A percentile compares a stretch with the other conserved stretches of the same genome.
Evolutionary conservation across 2,888 invertebrate genomes (phyloP).

Genomic region (Drosophila helvetica): DNA sequence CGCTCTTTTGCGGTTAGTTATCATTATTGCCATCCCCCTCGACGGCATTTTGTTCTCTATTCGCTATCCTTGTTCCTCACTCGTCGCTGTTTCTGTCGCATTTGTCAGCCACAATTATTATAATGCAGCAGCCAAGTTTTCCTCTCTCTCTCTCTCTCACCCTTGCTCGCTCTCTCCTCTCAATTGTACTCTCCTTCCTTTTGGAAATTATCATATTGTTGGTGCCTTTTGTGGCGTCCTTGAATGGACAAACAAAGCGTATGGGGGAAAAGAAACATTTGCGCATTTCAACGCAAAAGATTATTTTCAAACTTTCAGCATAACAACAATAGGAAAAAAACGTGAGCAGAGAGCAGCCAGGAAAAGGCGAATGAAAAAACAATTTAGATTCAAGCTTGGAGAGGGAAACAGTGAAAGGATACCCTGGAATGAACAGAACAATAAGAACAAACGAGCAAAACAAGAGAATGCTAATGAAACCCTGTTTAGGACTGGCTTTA

Average conservation of each 20-base stretch:
- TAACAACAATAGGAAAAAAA: constrained; percentile 32
- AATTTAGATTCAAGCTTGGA: constrained; percentile 4
- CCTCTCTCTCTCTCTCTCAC: constrained; percentile 1
- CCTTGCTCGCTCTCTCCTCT: too few species aligned
- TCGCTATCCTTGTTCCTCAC: constrained; percentile 30
- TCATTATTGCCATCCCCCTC: constrained; percentile 68
- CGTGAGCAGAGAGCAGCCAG: constrained; percentile 11
- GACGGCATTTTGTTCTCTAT: constrained; percentile 50
- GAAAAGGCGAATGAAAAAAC: constrained; percentile 17
- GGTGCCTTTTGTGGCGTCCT: constrained; percentile 64
- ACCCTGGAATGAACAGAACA: constrained; percentile 2
- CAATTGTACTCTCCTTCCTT: constrained; percentile 15
- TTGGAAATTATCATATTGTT: constrained; percentile 71
- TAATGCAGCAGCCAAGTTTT: constrained; percentile 55
- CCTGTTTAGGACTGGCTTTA: background rate
- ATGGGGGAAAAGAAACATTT: constrained; percentile 57
- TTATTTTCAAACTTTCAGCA: constrained; percentile 52
- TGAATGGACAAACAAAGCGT: constrained; percentile 62
- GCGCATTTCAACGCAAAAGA: constrained; percentile 67
- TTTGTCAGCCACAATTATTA: constrained; percentile 68
- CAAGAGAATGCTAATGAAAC: background rate
- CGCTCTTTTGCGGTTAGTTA: constrained; percentile 70
- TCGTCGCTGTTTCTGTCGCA: constrained; percentile 53
- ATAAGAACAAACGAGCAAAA: background rate
- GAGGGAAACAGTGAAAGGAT: background rate